Percentiles rank a stretch among this genome's conserved stretches.
phyloP scores from a whole-genome alignment of 2,888 invertebrate genomes.

The Choristoneura rosaceana region DNA sequence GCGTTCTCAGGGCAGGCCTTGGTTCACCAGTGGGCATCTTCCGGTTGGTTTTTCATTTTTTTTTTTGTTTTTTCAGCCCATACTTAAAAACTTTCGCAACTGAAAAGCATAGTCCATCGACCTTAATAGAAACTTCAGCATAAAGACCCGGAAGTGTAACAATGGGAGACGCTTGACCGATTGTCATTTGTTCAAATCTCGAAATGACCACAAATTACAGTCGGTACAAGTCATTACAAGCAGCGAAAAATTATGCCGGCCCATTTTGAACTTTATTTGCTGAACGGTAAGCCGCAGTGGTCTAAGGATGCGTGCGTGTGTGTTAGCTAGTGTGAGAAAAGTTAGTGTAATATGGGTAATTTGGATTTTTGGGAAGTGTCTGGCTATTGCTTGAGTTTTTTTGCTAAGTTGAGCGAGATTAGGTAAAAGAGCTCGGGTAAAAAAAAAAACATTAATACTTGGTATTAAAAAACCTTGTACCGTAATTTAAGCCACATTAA shows the following conservation, averaged over 20 bases:
- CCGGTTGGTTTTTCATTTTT: too few species aligned
- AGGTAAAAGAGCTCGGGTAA: too few species aligned
- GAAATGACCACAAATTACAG: slow-evolving; percentile 44
- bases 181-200: slow-evolving; percentile 49
- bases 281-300: slow-evolving; percentile 9
- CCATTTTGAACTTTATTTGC: slow-evolving; percentile 20
- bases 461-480: too few species aligned
- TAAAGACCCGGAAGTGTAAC: slow-evolving; percentile 42
- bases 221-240: slow-evolving; percentile 29
- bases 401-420: too few species aligned
- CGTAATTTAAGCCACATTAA: too few species aligned
- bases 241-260: not conserved
- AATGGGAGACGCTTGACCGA: slow-evolving; percentile 70
- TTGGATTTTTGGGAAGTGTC: slow-evolving; percentile 2
- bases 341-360: slow-evolving; percentile 20
- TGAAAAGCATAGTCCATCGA: slow-evolving; percentile 29
- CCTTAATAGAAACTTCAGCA: slow-evolving; percentile 38
- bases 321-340: slow-evolving; percentile 29
- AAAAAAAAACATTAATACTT: too few species aligned
- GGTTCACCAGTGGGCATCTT: too few species aligned
- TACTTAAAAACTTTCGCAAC: slow-evolving; percentile 22
- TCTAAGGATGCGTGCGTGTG: slow-evolving; percentile 2
- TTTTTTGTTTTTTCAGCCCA: not conserved
- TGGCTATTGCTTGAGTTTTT: not conserved
- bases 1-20: too few species aligned